Conservation (phyloP, 2,888 invertebrate species). For the Parnassius orleans region DNA sequence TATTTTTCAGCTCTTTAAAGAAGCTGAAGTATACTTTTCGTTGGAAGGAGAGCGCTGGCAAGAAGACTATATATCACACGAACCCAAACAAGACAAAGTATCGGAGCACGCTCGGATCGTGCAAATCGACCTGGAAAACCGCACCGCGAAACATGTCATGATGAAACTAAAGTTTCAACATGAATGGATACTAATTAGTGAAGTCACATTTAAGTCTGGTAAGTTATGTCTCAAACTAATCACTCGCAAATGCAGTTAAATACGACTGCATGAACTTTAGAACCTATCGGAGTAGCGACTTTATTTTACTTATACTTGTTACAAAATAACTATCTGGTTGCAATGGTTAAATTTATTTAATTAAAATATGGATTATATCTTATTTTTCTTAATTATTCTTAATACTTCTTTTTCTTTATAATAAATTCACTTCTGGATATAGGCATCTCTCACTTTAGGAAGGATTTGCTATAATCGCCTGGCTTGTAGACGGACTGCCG, state of each 20-base stretch:
- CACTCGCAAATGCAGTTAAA: slow-evolving; percentile 3
- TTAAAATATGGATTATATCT: no score
- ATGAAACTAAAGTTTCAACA: slow-evolving; percentile 88
- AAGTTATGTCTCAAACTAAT: slow-evolving; percentile 48
- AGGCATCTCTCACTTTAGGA: no score
- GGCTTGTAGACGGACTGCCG: no score
- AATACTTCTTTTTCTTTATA: no score
- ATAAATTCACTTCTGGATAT: no score
- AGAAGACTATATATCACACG: slow-evolving; percentile 83
- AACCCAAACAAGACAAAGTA: slow-evolving; percentile 78
- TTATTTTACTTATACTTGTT: slow-evolving; percentile 1
- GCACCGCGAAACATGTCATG: slow-evolving; percentile 88
- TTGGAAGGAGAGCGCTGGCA: slow-evolving; percentile 89
- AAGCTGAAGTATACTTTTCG: slow-evolving; percentile 89
- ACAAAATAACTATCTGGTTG: no score
- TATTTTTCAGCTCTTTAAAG: slow-evolving; percentile 84
- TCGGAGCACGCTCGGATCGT: slow-evolving; percentile 83
- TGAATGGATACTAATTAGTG: slow-evolving; percentile 94
- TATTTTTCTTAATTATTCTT: no score
- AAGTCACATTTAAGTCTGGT: slow-evolving; percentile 92
- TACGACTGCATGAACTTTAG: slow-evolving; percentile 10
- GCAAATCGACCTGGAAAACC: slow-evolving; percentile 86
- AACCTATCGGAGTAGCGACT: background rate
- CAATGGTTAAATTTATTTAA: no score
- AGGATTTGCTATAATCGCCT: no score